Percentiles rank a stretch among this genome's conserved stretches.
phyloP scores from a whole-genome alignment of 2,113 vertebrate species.

The Polypterus bichir region DNA sequence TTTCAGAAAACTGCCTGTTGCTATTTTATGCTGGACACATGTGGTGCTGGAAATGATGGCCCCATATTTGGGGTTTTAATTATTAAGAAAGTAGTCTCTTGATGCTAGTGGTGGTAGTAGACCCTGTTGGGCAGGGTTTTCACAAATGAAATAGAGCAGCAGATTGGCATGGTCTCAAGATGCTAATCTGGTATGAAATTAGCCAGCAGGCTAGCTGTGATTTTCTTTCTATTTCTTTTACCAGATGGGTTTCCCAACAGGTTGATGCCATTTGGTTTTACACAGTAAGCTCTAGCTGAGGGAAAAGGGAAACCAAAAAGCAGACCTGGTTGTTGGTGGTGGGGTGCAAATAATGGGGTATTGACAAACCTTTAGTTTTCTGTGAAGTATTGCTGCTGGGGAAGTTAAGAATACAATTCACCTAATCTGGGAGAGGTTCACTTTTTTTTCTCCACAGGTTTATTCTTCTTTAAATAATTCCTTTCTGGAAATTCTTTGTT shows the following conservation, averaged over 20 bases:
- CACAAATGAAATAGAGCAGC: slow-evolving; percentile 45
- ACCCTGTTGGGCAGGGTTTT: slow-evolving; percentile 33
- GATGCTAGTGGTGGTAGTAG: slow-evolving; percentile 26
- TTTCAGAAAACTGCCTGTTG: slow-evolving; percentile 15
- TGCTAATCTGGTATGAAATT: slow-evolving; percentile 71
- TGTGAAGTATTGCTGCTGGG: too few species aligned
- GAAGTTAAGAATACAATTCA: too few species aligned
- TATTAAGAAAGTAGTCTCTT: slow-evolving; percentile 39
- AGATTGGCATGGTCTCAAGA: slow-evolving; percentile 70
- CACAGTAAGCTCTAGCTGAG: slow-evolving; percentile 42
- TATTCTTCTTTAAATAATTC: too few species aligned
- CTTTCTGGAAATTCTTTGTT: too few species aligned
- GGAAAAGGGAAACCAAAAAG: slow-evolving; percentile 43
- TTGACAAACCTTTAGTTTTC: too few species aligned
- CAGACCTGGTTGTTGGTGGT: slow-evolving; percentile 22
- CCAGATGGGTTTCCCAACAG: slow-evolving; percentile 44
- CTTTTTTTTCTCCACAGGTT: too few species aligned
- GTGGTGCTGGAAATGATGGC: slow-evolving; percentile 24
- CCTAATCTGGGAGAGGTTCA: too few species aligned
- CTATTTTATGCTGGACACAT: slow-evolving; percentile 16
- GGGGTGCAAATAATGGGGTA: neutral
- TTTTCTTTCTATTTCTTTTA: slow-evolving; percentile 62
- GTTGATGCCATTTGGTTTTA: slow-evolving; percentile 55
- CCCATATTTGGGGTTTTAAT: slow-evolving; percentile 44
- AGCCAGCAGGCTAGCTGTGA: slow-evolving; percentile 70